Evolutionary conservation across 2,888 invertebrate genomes (phyloP), one percentile per base, ranked within the genome.

Genomic region (Lasioglossum malachurum): DNA sequence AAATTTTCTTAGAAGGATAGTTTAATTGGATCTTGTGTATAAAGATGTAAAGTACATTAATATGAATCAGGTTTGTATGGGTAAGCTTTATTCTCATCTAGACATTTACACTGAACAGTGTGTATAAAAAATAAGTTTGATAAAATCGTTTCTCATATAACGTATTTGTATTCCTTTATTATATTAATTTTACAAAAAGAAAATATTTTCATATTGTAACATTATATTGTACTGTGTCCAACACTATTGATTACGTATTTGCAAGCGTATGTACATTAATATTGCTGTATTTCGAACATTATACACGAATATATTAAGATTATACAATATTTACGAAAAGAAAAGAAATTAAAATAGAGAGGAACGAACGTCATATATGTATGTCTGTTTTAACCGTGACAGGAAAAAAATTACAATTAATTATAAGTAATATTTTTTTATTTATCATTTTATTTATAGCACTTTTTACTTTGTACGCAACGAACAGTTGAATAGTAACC

Each of bases 11-110:
- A 57, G 14, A 31, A 64, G 49, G 23, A 53, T 53, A 57, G 67
- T 74, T 38, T 57, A 75, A 75, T 74, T 74, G 57, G 67, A 69
- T 67, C 27, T 31, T 53, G 16, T 80, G 60, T 82, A 78, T 44
- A 80, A 79, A 80, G 49, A 41, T 81, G 57, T 81, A 73, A 60
- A 46, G 73, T 78, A 81, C 49, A 5, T 73, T 49, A 76, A 60
- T 71, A 67, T 38, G 38, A 84, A 78, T 75, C 2, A 72, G 79
- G 27, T 64, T 78, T 74, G 79, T 78, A 46, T 73, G 31, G 67
- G 41, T 38, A 38, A 31, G 31, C 35, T 23, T 23, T 4, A 41
- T 10, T 57, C 74, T 31, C 35, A 46, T 83, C 69, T 27, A 60
- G 38, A 64, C 72, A 57, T 77, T 73, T 83, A 41, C 74, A 71